Evolutionary conservation across 2,113 vertebrate species (phyloP), one percentile per base, ranked within the genome.

Genomic region (mouse (Mus musculus)): DNA sequence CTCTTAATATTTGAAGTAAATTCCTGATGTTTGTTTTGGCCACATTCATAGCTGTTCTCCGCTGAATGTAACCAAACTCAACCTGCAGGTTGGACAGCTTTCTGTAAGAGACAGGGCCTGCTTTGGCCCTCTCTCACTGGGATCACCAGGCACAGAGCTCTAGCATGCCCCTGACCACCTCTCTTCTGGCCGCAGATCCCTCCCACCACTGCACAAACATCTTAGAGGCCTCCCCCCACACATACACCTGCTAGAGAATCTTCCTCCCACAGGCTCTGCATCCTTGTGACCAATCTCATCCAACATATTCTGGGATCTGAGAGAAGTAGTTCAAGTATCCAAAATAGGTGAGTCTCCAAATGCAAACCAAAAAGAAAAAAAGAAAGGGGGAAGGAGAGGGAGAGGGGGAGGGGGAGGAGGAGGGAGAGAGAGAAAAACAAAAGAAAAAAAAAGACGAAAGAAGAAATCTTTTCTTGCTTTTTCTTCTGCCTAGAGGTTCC

Each of bases 321-420:
- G 3, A 22, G 7, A 49, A 28, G 71, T 46, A 65, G 17, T 61
- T n/a, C 42, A 19, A 90, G 42, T 73, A 89, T 26, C 54, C 56
- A 33, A 96, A 81, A 33, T 93, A 71, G 94, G 39, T 96, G 76
- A 95, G 94, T 69, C 93, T 95, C 54, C 94, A 93, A 65, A 85
- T 7, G 82, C 95, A 86, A 85, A 92, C 5, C 56, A 0, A 90
- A 20, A 52, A 19, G 36, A 12, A 46, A 28, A 12, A 26, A 26
- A 20, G 2, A 11, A 39, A 2, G 22, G 4, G 13, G 12, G 13
- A 28, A 12, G 5, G 6, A 49, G 46, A 16, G 46, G 11, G 26
- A 3, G 10, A 14, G 42, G 4, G 13, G 12, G 26, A 7, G 7
- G 20, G 71, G 7, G 7, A 9, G 19, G 1, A 3, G 1, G 17